Base-by-base conservation (phyloP, 2,113 vertebrate species). In the Pantherophis guttatus region DNA sequence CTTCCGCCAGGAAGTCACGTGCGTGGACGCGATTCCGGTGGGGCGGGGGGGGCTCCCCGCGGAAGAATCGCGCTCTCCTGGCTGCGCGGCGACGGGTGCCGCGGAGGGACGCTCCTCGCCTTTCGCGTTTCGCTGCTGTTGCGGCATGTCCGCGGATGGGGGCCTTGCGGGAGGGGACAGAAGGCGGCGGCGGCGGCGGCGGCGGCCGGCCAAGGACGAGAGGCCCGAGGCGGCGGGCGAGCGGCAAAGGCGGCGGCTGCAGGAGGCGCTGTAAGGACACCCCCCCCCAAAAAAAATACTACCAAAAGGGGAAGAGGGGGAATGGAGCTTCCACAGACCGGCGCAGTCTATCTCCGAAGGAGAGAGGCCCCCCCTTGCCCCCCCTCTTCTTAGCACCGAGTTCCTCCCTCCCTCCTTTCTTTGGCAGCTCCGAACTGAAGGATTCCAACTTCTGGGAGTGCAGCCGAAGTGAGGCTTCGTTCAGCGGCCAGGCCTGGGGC, bases 371-470 rank as follows among this genome's bases (percentile, higher is more conserved):
- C 0, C 39, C 39, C 39, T 44, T 44, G 39, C 39, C 39, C 39
- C 39, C 39, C 39, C 39, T 21, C 39, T 21, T 59, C 58, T 24
- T 24, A 59, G 23, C 58, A 1, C 23, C 11, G 5, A 55, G 19
- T 26, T n/a, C 19, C 15, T 5, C 58, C 24, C 13, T 19, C 58
- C 24, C 9, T 19, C 91, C 26, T 88, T 13, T 94, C 53, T 95
- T 92, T 91, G 55, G 85, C 93, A 99, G 99, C 95, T 95, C 95
- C 92, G 98, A 98, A 58, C 94, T 99, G 48, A 97, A 96, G 57
- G 89, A 93, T 89, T 98, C 98, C 75, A 96, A 97, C 2, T 98
- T 99, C 96, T 98, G 98, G 97, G 93, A 94, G 0, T 92, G 97
- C 9, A 98, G 98, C 95, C 97, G 95, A 96, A 96, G 99, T 99